A percentile compares a stretch with the other conserved stretches of the same genome.
Evolutionary conservation across 2,888 invertebrate genomes (phyloP).

Genomic region (Steinernema carpocapsae): DNA sequence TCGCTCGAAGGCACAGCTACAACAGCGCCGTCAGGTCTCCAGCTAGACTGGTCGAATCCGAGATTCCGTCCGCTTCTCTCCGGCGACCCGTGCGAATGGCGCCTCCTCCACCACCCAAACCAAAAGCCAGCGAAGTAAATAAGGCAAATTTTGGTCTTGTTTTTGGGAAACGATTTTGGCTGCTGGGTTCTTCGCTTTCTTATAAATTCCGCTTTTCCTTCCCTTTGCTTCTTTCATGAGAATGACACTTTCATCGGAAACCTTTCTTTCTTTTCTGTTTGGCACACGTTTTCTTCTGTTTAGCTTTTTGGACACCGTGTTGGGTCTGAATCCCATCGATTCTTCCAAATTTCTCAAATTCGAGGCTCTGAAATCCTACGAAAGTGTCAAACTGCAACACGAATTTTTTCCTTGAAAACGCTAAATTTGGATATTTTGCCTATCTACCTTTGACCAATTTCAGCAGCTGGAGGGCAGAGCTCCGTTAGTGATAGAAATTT

Average conservation of each 20-base stretch:
- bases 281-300: no score
- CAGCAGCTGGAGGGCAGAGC: not conserved
- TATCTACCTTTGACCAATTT: no score
- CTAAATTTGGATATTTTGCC: no score
- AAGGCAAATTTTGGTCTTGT: not conserved
- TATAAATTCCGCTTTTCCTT: not conserved
- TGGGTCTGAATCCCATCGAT: no score
- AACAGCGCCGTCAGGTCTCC: not conserved
- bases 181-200: not conserved
- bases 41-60: not conserved
- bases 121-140: not conserved
- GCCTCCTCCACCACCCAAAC: not conserved
- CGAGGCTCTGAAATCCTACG: no score
- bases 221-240: no score
- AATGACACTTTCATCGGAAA: no score
- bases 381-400: no score
- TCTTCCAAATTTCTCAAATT: no score
- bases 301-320: no score
- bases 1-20: slow-evolving; percentile 18
- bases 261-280: no score
- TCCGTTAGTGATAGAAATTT: slow-evolving; percentile 13
- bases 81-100: slow-evolving; percentile 10
- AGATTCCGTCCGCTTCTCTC: not conserved
- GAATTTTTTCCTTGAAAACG: no score
- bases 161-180: not conserved